Percentiles rank a stretch among this genome's conserved stretches.
phyloP scores from a whole-genome alignment of 2,797 vertebrate species.

The Catharus ustulatus region DNA sequence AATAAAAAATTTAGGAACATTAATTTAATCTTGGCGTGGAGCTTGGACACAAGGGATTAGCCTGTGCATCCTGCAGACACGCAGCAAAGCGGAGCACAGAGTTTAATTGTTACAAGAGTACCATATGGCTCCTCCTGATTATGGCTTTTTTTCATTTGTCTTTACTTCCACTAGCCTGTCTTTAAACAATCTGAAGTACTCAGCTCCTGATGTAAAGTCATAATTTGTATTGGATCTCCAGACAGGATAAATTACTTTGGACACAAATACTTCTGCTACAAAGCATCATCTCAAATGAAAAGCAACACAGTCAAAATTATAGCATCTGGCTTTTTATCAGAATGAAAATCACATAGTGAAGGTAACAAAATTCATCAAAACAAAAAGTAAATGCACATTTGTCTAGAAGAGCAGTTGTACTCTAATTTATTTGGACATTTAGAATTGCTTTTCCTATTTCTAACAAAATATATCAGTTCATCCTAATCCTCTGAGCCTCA shows the following conservation, averaged over 20 bases:
- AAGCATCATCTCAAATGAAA: background rate
- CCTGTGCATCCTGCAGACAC: constrained; percentile 34
- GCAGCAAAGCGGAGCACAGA: constrained; percentile 4
- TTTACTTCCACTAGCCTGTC: background rate
- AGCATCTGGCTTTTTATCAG: background rate
- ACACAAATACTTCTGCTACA: background rate
- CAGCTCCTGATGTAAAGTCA: background rate
- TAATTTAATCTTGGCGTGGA: constrained; percentile 45
- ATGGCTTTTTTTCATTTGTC: background rate
- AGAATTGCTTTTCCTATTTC: background rate
- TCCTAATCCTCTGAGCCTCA: background rate
- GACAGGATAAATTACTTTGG: background rate
- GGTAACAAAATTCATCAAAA: background rate
- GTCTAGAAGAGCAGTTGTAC: background rate
- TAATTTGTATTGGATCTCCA: background rate
- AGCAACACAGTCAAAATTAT: background rate
- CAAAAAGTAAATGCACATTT: background rate
- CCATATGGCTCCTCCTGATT: constrained; percentile 38
- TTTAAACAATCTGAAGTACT: background rate
- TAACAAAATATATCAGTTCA: background rate
- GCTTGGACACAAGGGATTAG: constrained; percentile 38
- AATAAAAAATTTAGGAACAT: constrained; percentile 43
- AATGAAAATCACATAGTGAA: background rate
- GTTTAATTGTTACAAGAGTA: constrained; percentile 28
- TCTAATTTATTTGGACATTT: background rate